These are phyloP conservation scores for Bursaphelenchus okinawaensis DNA, from an alignment of 2,888 invertebrate species.

Conservation along the genomic window DNA sequence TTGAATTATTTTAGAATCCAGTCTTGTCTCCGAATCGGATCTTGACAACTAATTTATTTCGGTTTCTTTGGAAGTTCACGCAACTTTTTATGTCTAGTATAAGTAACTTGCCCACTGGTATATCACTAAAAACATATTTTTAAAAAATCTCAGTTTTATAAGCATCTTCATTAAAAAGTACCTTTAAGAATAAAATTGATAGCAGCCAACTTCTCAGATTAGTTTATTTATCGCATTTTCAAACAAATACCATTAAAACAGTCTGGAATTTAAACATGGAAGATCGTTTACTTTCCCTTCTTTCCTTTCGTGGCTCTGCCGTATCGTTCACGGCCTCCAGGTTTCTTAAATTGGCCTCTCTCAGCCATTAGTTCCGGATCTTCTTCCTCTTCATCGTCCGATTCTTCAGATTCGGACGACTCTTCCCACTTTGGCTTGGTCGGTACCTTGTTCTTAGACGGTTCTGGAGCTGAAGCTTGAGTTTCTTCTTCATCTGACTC, in stretches of 20 bases:
- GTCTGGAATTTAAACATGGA: neutral
- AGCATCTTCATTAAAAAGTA: no score
- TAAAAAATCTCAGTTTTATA: no score
- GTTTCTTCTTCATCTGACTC: conserved; percentile 14
- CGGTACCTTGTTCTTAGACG: neutral
- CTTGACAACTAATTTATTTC: no score
- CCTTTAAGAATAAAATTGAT: no score
- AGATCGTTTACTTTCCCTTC: conserved; percentile 18
- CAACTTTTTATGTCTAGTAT: no score
- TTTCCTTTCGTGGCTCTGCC: conserved; percentile 28
- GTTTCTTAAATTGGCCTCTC: conserved; percentile 21
- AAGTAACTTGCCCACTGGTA: no score
- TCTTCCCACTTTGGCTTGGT: neutral
- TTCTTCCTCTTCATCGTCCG: conserved; percentile 22
- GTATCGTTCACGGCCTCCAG: conserved; percentile 29
- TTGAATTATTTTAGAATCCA: no score
- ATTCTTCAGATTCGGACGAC: neutral
- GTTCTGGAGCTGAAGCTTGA: neutral
- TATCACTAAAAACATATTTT: no score
- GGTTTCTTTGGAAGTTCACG: no score
- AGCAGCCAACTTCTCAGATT: no score
- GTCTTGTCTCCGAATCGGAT: no score
- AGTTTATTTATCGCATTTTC: neutral
- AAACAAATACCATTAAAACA: neutral
- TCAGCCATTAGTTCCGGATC: conserved; percentile 21